phyloP scores from a whole-genome alignment of 2,113 vertebrate species.

The Diadophis punctatus region DNA sequence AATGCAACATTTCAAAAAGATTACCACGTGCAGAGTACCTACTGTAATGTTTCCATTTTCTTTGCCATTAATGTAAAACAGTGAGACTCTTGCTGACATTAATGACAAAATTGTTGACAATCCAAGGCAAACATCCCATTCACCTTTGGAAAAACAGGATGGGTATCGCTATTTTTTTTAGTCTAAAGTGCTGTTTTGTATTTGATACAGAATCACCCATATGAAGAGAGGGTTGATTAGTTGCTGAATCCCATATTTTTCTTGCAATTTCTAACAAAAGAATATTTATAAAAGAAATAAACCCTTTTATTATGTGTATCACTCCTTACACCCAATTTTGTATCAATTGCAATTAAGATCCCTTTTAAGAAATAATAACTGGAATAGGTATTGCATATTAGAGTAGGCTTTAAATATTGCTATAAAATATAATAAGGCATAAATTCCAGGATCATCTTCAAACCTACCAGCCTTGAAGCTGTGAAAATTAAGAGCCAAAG shows the following conservation, averaged over 20 bases:
- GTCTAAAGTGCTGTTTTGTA: slow-evolving; percentile 28
- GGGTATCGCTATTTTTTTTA: slow-evolving; percentile 25
- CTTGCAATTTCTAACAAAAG: neutral
- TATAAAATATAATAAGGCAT: neutral
- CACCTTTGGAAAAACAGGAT: slow-evolving; percentile 54
- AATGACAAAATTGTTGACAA: slow-evolving; percentile 58
- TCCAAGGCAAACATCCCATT: slow-evolving; percentile 56
- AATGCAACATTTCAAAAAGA: slow-evolving; percentile 59
- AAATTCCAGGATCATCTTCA: neutral
- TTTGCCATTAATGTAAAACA: slow-evolving; percentile 59
- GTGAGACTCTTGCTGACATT: slow-evolving; percentile 56
- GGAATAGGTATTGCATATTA: neutral
- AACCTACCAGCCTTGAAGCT: neutral
- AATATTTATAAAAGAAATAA: neutral
- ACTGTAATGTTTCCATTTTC: slow-evolving; percentile 59
- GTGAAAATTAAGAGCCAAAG: neutral
- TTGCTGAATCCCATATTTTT: slow-evolving; percentile 33
- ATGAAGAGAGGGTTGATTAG: slow-evolving; percentile 27
- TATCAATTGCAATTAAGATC: neutral
- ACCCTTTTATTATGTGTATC: neutral
- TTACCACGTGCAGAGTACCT: slow-evolving; percentile 47
- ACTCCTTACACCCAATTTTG: neutral
- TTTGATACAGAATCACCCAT: slow-evolving; percentile 37
- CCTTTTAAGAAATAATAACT: neutral
- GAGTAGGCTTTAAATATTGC: neutral